Conservation (phyloP, 2,888 invertebrate genomes). For the Podotricha telesiphe region DNA sequence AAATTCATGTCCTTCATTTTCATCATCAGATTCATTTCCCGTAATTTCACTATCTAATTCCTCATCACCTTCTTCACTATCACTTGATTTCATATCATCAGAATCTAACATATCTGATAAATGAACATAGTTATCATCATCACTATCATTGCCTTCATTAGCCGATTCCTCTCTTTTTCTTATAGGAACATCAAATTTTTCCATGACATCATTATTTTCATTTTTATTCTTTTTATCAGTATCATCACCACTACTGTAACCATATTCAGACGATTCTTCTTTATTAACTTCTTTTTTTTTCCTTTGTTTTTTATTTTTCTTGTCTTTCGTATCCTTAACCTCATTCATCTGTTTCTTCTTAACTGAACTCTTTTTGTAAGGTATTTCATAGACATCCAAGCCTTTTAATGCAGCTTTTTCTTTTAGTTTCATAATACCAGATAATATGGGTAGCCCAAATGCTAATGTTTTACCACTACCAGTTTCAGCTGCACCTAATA, state of each 20-base stretch:
- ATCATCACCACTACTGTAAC: slow-evolving; percentile 67
- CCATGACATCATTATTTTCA: slow-evolving; percentile 59
- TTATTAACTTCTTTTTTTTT: slow-evolving; percentile 47
- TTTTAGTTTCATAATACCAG: slow-evolving; percentile 90
- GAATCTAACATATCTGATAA: slow-evolving; percentile 71
- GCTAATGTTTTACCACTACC: slow-evolving; percentile 99
- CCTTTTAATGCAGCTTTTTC: slow-evolving; percentile 68
- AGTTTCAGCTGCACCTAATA: slow-evolving; percentile 99
- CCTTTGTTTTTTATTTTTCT: slow-evolving; percentile 43
- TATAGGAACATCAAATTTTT: slow-evolving; percentile 70
- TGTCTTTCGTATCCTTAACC: slow-evolving; percentile 44
- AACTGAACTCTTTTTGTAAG: slow-evolving; percentile 64
- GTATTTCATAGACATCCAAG: slow-evolving; percentile 70
- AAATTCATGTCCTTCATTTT: slow-evolving; percentile 48
- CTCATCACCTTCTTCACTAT: slow-evolving; percentile 41
- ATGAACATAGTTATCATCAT: slow-evolving; percentile 69
- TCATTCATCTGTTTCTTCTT: slow-evolving; percentile 53
- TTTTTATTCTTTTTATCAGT: slow-evolving; percentile 39
- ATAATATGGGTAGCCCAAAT: slow-evolving; percentile 96
- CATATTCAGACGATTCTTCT: slow-evolving; percentile 71
- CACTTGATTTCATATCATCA: slow-evolving; percentile 64
- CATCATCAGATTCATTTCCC: slow-evolving; percentile 46
- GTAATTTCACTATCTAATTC: slow-evolving; percentile 39
- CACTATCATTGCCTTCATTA: slow-evolving; percentile 68
- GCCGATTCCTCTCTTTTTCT: slow-evolving; percentile 59